phyloP scores from a whole-genome alignment of 2,113 vertebrate genomes.

The Perca fluviatilis region DNA sequence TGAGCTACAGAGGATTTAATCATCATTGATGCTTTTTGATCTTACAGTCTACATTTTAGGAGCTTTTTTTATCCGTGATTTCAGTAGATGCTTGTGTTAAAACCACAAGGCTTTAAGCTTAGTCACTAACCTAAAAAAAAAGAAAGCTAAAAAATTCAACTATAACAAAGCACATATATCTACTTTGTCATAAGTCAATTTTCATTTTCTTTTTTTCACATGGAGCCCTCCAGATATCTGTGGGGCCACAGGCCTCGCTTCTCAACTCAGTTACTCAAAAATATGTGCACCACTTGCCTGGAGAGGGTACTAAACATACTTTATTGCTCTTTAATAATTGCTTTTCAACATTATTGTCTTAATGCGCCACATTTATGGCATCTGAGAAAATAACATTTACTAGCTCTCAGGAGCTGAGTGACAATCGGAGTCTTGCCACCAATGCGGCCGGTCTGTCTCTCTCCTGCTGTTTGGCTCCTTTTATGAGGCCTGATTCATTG shows the following conservation, averaged over 20 bases:
- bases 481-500: slow-evolving; percentile 71
- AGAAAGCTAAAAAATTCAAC: not conserved
- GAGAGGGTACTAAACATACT: slow-evolving; percentile 76
- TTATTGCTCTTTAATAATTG: slow-evolving; percentile 83
- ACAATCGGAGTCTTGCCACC: slow-evolving; percentile 63
- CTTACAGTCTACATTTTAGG: not conserved
- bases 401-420: slow-evolving; percentile 64
- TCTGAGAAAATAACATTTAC: slow-evolving; percentile 74
- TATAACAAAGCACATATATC: not conserved
- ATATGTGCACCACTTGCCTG: slow-evolving; percentile 62
- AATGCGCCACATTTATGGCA: slow-evolving; percentile 78
- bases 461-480: slow-evolving; percentile 57
- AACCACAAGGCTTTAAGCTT: not conserved
- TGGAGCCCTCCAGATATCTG: not conserved
- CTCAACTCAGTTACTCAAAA: slow-evolving; percentile 57
- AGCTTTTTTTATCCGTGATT: not conserved
- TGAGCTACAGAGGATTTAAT: not conserved
- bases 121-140: not conserved
- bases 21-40: not conserved
- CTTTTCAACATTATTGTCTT: slow-evolving; percentile 78
- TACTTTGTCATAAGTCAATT: not conserved
- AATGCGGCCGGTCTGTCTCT: slow-evolving; percentile 53
- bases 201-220: not conserved
- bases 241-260: slow-evolving; percentile 7
- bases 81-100: not conserved